These are phyloP conservation scores for Sebastes diaconus DNA, from an alignment of 2,797 vertebrate genomes.

Conservation along the genomic window DNA sequence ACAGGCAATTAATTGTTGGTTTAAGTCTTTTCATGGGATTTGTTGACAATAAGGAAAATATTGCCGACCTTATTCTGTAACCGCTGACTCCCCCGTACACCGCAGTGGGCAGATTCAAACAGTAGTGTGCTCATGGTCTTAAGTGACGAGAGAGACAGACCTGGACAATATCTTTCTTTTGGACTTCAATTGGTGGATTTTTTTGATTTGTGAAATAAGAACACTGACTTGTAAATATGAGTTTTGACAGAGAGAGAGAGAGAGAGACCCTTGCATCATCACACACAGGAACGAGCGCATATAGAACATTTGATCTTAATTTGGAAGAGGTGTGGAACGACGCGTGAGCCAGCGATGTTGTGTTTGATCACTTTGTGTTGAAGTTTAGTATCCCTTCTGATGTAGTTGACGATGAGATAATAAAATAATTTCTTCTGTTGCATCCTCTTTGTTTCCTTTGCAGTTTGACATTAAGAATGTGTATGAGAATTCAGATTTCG, in stretches of 20 bases:
- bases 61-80: neutral
- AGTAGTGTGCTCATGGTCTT: slow-evolving; percentile 8
- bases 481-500: neutral
- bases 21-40: slow-evolving; percentile 12
- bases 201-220: slow-evolving; percentile 18
- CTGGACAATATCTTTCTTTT: neutral
- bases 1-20: neutral
- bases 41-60: neutral
- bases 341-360: neutral
- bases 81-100: neutral
- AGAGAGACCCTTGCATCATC: neutral
- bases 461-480: neutral
- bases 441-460: neutral
- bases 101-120: neutral
- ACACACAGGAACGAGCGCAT: neutral
- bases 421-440: slow-evolving; percentile 41
- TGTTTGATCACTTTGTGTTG: slow-evolving; percentile 12
- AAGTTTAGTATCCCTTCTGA: slow-evolving; percentile 10
- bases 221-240: slow-evolving; percentile 20
- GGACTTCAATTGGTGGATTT: neutral
- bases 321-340: neutral
- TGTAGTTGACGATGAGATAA: slow-evolving; percentile 22
- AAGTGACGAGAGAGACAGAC: neutral
- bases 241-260: neutral
- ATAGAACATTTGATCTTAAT: neutral